Percentiles rank a stretch among this genome's conserved stretches.
These are phyloP conservation scores for Neopipo cinnamomea DNA, from an alignment of 2,113 vertebrate species.

Conservation along the genomic window DNA sequence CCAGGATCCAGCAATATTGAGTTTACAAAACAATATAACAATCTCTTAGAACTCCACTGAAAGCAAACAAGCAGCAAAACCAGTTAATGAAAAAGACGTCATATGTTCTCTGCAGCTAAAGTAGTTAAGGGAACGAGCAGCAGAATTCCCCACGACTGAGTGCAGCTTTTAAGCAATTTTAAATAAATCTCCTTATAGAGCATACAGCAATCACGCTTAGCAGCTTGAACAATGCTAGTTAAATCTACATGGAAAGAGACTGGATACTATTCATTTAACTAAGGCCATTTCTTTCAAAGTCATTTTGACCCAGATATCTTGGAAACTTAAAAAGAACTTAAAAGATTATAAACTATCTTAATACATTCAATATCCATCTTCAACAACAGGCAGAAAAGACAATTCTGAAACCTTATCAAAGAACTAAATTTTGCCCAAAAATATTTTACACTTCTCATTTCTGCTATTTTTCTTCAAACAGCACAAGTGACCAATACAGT, in stretches of 20 bases:
- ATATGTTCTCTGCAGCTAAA: conserved; percentile 37
- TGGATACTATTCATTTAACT: background rate
- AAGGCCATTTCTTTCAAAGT: background rate
- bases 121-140: background rate
- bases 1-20: conserved; percentile 42
- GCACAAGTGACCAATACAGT: background rate
- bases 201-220: background rate
- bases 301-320: background rate
- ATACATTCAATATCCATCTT: background rate
- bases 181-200: background rate
- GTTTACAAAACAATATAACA: conserved; percentile 55
- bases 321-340: background rate
- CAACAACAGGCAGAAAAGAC: background rate
- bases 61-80: conserved; percentile 49
- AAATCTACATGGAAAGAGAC: background rate
- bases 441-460: background rate
- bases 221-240: background rate
- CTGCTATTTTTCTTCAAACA: background rate
- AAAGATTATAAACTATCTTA: background rate
- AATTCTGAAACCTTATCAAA: background rate
- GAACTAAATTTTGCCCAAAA: background rate
- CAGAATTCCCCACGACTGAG: background rate
- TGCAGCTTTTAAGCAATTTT: conserved; percentile 45
- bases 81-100: conserved; percentile 49
- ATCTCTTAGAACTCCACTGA: conserved; percentile 22